Percentiles rank a stretch among this genome's conserved stretches.
phyloP scores from a whole-genome alignment of 2,888 invertebrate species.

The Conus canariensis region DNA sequence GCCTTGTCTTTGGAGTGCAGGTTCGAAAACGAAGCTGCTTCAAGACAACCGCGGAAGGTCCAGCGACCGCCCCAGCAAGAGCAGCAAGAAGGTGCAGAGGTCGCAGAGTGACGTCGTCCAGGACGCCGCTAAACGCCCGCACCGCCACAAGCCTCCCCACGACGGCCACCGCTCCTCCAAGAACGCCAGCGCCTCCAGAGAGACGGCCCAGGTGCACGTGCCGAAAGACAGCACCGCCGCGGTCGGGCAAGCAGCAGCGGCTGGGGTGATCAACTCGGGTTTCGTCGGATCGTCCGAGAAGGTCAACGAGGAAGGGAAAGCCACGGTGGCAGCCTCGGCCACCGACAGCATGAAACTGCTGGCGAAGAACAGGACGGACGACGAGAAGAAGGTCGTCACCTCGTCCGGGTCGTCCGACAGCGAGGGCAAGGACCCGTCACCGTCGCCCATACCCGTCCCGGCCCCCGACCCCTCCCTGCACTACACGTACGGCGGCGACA shows the following conservation, averaged over 20 bases:
- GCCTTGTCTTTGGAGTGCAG: not conserved
- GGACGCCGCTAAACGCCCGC: not conserved
- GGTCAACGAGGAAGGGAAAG: not conserved
- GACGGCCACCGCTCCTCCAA: constrained; percentile 8
- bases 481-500: constrained; percentile 49
- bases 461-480: constrained; percentile 19
- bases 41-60: not conserved
- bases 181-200: constrained; percentile 5
- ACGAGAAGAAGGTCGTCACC: constrained; percentile 51
- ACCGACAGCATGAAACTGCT: constrained; percentile 59
- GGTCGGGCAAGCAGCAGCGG: not conserved
- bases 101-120: constrained; percentile 25
- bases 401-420: not conserved
- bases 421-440: not conserved
- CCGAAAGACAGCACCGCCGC: not conserved
- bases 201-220: constrained; percentile 27
- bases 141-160: not conserved
- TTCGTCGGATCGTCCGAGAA: not conserved
- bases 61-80: not conserved
- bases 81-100: constrained; percentile 22
- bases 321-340: constrained; percentile 37
- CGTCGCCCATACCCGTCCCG: not conserved
- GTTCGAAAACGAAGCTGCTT: constrained; percentile 29
- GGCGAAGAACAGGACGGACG: constrained; percentile 56
- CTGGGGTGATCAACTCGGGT: constrained; percentile 1